These are phyloP conservation scores for Erebia palarica DNA, from an alignment of 2,888 invertebrate species.

Conservation along the genomic window DNA sequence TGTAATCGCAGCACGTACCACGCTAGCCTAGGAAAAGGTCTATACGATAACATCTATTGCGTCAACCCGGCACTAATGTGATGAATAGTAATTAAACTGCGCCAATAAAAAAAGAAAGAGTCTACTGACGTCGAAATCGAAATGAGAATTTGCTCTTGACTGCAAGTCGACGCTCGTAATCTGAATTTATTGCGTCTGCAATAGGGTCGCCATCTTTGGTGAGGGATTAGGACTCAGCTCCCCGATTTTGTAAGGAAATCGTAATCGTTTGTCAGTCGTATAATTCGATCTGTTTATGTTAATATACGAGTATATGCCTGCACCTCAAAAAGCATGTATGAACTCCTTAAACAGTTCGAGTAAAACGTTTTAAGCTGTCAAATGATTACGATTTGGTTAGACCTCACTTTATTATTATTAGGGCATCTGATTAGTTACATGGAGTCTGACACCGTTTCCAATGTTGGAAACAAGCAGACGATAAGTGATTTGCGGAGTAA, in stretches of 20 bases:
- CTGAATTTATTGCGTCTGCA: conserved; percentile 61
- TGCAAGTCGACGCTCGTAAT: conserved; percentile 58
- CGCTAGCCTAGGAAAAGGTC: background rate
- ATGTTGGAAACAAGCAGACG: no score
- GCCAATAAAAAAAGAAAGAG: conserved; percentile 45
- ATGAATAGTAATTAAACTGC: conserved; percentile 38
- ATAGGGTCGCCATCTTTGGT: conserved; percentile 38
- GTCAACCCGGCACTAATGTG: conserved; percentile 12
- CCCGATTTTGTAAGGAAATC: background rate
- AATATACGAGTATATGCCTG: no score
- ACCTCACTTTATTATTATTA: no score
- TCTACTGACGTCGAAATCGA: conserved; percentile 47
- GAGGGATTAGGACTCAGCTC: background rate
- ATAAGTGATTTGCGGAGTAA: no score
- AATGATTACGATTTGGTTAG: no score
- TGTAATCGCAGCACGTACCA: background rate
- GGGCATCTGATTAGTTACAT: no score
- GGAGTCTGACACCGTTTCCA: no score
- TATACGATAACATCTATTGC: conserved; percentile 13
- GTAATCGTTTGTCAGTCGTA: no score
- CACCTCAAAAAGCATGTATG: no score
- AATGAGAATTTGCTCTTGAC: conserved; percentile 61
- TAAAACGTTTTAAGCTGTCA: no score
- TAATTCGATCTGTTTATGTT: no score
- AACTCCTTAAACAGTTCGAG: no score